Evolutionary conservation across 2,888 invertebrate species (phyloP), one percentile per base, ranked within the genome.

Genomic region (Drosophila borborema): DNA sequence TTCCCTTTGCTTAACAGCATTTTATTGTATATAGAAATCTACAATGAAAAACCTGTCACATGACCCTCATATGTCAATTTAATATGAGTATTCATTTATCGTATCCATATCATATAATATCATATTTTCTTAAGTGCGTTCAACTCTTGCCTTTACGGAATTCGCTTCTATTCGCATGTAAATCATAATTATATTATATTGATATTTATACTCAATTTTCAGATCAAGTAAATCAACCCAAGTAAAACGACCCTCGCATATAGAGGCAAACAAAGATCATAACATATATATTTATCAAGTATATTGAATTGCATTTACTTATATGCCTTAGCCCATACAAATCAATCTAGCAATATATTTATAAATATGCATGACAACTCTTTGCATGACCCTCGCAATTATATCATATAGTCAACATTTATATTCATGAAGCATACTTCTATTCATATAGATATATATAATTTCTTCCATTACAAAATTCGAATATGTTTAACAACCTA

Each of bases 321-420:
- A 23, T 45, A 14, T 45, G 20, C 7, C 14, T 7, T 14, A 20
- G 1, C 12, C 10, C 6, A 23, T 2, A 1, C 12, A 45, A 45
- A 14, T 14, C 20, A 45, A 45, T 45, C 45, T 12, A 23, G 7
- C 12, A 23, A 45, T 45, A 3, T 1, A 18, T 43, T 8, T 20
- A n/a, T 45, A 20, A 1, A 23, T 28, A 28, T 23, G 10, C 1
- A 48, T 0, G 3, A 28, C 48, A 48, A 48, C 28, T 23, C 9
- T 3, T 28, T 16, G 14, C 20, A 16, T 4, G 38, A 45, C 65
- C 31, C 58, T 68, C 53, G 68, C 40, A 18, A 40, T n/a, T 51
- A 36, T 36, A 31, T 23, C n/a, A 40, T 43, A 36, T 51, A 28
- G 28, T 28, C 28, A 28, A 58, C 10, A 20, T n/a, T 49, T 10